A percentile compares a stretch with the other conserved stretches of the same genome.
phyloP scores from a whole-genome alignment of 2,113 vertebrate genomes.

The Syngnathus typhle region DNA sequence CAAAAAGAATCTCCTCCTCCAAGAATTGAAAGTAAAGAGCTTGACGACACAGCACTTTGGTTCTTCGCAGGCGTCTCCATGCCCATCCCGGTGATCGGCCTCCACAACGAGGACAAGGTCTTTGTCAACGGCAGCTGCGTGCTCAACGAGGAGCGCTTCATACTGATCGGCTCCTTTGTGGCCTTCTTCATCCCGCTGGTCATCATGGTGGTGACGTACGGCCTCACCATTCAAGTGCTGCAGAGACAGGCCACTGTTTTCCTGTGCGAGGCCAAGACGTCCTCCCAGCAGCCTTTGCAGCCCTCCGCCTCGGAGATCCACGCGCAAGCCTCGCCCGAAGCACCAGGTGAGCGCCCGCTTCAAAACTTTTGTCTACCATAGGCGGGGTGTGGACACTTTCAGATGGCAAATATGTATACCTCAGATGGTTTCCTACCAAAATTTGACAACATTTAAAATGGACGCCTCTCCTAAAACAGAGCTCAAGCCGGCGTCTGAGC shows the following conservation, averaged over 20 bases:
- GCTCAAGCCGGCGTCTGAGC: conserved; percentile 57
- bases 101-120: conserved; percentile 86
- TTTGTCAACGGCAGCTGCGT: conserved; percentile 87
- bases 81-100: conserved; percentile 92
- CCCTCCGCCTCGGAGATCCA: conserved; percentile 53
- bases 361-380: not conserved
- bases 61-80: conserved; percentile 80
- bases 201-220: conserved; percentile 97
- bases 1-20: not conserved
- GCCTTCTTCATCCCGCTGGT: conserved; percentile 97
- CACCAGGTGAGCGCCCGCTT: conserved; percentile 41
- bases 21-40: not conserved
- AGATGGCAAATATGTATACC: not conserved
- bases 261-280: conserved; percentile 72
- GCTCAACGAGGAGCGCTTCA: conserved; percentile 91
- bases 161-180: conserved; percentile 94
- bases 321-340: conserved; percentile 36
- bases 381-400: not conserved
- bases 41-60: not conserved
- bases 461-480: conserved; percentile 55
- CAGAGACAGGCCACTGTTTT: conserved; percentile 89
- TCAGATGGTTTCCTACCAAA: not conserved
- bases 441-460: not conserved
- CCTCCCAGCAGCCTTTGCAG: conserved; percentile 70
- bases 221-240: conserved; percentile 84